Evolutionary conservation across 2,113 vertebrate species (phyloP), one percentile per base, ranked within the genome.

Genomic region (Brachyistius frenatus): DNA sequence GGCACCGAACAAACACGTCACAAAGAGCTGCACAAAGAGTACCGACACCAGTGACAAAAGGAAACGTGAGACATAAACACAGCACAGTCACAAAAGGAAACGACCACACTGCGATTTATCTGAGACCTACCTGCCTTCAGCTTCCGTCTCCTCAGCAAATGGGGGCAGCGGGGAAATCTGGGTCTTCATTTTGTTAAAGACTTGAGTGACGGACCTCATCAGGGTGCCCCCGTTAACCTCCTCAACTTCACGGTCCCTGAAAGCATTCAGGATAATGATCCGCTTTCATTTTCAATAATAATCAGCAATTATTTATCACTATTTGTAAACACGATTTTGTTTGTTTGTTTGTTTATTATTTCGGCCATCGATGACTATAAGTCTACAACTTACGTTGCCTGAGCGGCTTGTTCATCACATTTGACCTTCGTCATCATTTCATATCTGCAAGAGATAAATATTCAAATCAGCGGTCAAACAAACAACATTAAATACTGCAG

Each of bases 371-470:
- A 23, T 23, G 23, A 23, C 2, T 46, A 16, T 36, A 1, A 11
- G 41, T 46, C 4, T 39, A 63, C 89, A 58, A 91, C 91, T 83
- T 81, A 87, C 80, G 1, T 44, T 62, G 7, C 53, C 9, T 71
- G 13, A 3, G 15, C 3, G 16, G 7, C 8, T 15, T 23, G 13
- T 44, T 47, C 15, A 4, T 1, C 30, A 0, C 2, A 1, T 16
- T 0, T 23, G 23, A 23, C 23, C 23, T 23, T 23, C 23, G 23
- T 0, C 88, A 92, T 89, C 0, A n/a, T n/a, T 72, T 52, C 82
- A 78, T 90, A 92, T 61, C 91, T 92, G 32, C 10, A 68, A 81
- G 39, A 66, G 6, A 80, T 23, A 23, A 23, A 23, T 23, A 23
- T 23, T 23, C 23, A 23, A 23, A 23, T 23, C 23, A 23, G 23